Percentiles rank a stretch among this genome's conserved stretches.
phyloP scores from a whole-genome alignment of 2,888 invertebrate genomes.

The Caradrina kadenii region DNA sequence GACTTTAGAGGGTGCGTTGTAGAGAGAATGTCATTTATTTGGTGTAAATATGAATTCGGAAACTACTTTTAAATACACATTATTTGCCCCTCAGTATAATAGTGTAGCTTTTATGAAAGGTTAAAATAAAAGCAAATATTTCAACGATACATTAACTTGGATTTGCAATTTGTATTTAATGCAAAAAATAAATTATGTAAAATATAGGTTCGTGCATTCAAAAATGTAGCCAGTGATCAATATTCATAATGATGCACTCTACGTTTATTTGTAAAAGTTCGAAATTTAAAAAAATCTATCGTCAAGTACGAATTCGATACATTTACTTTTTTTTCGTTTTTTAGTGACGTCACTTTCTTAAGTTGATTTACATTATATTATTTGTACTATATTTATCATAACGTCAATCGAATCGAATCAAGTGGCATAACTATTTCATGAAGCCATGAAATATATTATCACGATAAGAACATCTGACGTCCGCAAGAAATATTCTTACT shows the following conservation, averaged over 20 bases:
- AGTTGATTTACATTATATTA: not conserved
- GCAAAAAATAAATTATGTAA: constrained; percentile 1
- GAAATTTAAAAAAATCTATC: not conserved
- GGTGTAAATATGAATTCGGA: not conserved
- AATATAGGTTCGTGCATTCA: not conserved
- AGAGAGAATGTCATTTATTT: no score
- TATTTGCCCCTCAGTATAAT: not conserved
- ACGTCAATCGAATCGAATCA: not conserved
- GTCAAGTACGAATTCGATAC: not conserved
- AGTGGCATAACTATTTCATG: not conserved
- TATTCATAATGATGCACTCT: constrained; percentile 22
- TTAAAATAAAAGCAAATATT: constrained; percentile 17
- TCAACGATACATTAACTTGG: not conserved
- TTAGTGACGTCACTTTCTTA: not conserved
- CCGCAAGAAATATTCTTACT: constrained; percentile 16
- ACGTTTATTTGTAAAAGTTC: constrained; percentile 3
- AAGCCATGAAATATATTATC: constrained; percentile 23
- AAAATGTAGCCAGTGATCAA: constrained; percentile 19
- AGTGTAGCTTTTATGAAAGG: constrained; percentile 5
- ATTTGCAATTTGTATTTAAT: constrained; percentile 19
- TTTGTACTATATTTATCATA: not conserved
- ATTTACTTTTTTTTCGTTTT: not conserved
- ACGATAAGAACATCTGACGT: constrained; percentile 9
- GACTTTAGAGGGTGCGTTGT: no score
- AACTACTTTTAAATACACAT: not conserved